A percentile compares a stretch with the other conserved stretches of the same genome.
phyloP scores from a whole-genome alignment of 2,113 vertebrate species.

The Hemiscyllium ocellatum region DNA sequence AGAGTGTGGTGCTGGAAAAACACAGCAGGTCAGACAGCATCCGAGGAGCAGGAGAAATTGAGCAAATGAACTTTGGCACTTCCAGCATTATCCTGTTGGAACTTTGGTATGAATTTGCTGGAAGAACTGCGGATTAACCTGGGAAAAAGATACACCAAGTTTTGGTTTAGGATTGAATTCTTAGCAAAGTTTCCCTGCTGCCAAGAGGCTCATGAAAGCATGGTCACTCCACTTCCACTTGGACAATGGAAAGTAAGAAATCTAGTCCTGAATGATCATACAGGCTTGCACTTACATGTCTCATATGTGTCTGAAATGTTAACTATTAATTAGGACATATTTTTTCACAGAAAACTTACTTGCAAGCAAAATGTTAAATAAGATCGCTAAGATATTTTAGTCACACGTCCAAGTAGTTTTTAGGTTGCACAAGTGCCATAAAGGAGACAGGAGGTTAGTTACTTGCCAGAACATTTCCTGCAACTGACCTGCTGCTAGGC shows the following conservation, averaged over 20 bases:
- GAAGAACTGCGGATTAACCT: not conserved
- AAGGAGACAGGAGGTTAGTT: no score
- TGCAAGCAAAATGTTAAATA: not conserved
- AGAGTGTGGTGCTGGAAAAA: no score
- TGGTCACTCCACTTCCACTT: not conserved
- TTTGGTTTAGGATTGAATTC: not conserved
- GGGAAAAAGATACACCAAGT: not conserved
- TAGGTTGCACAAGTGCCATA: no score
- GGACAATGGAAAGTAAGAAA: not conserved
- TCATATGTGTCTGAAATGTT: not conserved
- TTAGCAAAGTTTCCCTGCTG: not conserved
- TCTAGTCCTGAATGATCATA: not conserved
- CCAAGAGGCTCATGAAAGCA: not conserved
- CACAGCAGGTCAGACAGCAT: no score
- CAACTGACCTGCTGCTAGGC: no score
- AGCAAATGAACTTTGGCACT: not conserved
- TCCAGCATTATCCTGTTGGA: no score
- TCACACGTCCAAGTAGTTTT: not conserved
- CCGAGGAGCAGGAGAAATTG: not conserved
- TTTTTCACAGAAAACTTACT: not conserved
- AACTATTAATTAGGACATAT: no score
- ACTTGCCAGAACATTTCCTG: no score
- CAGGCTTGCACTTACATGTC: not conserved
- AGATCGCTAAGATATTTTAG: not conserved
- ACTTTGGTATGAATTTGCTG: not conserved